Percentiles rank a stretch among this genome's conserved stretches.
phyloP scores from a whole-genome alignment of 2,888 invertebrate genomes.

The Kryphioiulus occultus region DNA sequence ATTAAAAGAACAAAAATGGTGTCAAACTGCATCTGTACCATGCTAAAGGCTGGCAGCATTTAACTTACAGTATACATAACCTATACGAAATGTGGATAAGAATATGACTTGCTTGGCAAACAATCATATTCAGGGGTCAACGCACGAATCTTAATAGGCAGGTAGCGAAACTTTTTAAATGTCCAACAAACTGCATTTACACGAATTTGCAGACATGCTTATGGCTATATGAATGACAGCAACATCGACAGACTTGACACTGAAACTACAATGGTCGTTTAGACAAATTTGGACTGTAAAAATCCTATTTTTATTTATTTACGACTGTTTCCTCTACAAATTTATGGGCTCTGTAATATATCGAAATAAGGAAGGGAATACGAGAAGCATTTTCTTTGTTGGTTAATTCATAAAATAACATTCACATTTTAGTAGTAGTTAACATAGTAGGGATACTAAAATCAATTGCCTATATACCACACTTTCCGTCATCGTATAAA shows the following conservation, averaged over 20 bases:
- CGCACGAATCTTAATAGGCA: no score
- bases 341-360: neutral
- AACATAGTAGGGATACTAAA: neutral
- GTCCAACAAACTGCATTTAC: neutral
- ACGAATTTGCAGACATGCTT: neutral
- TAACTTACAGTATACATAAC: no score
- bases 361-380: neutral
- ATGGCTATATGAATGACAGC: no score
- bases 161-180: no score
- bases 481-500: neutral
- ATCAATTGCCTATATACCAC: neutral
- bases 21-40: no score
- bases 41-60: no score
- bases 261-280: neutral
- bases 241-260: neutral
- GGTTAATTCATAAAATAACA: no score
- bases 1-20: no score
- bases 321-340: neutral
- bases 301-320: neutral
- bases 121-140: no score
- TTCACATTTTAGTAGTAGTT: neutral
- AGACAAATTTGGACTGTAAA: neutral
- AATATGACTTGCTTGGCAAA: no score
- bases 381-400: no score
- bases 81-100: no score